phyloP scores from a whole-genome alignment of 1,140 invertebrate genomes.

The Euwallacea similis region DNA sequence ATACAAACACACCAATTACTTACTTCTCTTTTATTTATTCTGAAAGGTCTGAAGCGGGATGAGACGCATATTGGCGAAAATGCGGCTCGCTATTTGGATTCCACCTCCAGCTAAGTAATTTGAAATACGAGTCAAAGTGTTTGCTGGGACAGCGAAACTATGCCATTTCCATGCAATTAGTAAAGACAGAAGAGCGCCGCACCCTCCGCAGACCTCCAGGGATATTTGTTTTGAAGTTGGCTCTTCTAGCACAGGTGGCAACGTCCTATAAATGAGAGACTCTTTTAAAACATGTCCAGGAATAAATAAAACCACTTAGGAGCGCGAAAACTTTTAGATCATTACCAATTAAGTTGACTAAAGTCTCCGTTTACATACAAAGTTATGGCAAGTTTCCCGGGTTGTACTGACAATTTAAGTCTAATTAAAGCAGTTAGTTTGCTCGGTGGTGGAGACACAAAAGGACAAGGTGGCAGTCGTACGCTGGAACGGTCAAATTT shows the following conservation, averaged over 20 bases:
- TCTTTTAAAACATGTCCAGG: neutral
- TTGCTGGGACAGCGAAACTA: neutral
- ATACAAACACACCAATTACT: neutral
- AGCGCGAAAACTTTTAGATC: neutral
- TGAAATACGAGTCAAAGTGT: neutral
- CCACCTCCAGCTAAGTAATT: slow-evolving; percentile 1
- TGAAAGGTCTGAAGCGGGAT: neutral
- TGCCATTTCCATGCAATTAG: neutral
- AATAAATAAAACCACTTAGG: too few species aligned
- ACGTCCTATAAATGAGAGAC: neutral
- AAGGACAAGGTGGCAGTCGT: slow-evolving; percentile 24
- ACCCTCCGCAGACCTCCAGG: too few species aligned
- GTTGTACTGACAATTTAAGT: slow-evolving; percentile 28
- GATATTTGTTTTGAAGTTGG: too few species aligned
- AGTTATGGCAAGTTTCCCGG: slow-evolving; percentile 15
- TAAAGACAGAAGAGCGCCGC: neutral
- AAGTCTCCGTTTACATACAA: slow-evolving; percentile 13
- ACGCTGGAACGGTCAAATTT: slow-evolving; percentile 25
- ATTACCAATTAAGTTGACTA: slow-evolving; percentile 18
- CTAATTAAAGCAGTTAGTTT: slow-evolving; percentile 30
- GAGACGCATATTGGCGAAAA: neutral
- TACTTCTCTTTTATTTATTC: slow-evolving; percentile 4
- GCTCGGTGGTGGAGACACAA: slow-evolving; percentile 11
- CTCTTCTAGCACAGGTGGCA: too few species aligned
- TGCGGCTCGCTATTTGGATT: neutral